A percentile compares a stretch with the other conserved stretches of the same genome.
Evolutionary conservation across 2,888 invertebrate species (phyloP).

Genomic region (Pristionchus fissidentatus): DNA sequence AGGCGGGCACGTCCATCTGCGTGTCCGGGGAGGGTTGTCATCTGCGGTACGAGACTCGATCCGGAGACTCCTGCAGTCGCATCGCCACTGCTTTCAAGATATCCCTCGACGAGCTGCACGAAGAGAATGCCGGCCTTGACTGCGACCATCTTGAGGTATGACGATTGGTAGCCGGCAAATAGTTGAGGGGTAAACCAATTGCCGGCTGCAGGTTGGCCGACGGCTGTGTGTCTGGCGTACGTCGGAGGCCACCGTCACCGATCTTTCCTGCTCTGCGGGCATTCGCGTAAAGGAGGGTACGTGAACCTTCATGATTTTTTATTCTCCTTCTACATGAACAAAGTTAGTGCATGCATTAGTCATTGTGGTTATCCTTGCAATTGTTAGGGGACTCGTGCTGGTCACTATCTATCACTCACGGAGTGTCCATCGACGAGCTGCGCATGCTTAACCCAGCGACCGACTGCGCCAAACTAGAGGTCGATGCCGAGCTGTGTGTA

Average conservation of each 20-base stretch:
- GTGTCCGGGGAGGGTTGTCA: not conserved
- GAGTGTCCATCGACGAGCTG: not conserved
- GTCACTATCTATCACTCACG: not conserved
- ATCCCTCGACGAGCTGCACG: not conserved
- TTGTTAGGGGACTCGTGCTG: constrained; percentile 5
- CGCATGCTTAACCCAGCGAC: not conserved
- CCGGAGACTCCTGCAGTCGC: not conserved
- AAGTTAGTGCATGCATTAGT: too few relatives aligned
- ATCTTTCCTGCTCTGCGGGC: not conserved
- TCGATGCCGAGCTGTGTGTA: not conserved
- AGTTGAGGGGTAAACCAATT: too few relatives aligned
- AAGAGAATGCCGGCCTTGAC: not conserved
- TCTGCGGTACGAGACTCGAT: not conserved
- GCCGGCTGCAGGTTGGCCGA: not conserved
- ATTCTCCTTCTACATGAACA: too few relatives aligned
- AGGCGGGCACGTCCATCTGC: not conserved
- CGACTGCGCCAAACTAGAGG: not conserved
- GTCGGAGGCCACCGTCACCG: not conserved
- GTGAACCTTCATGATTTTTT: too few relatives aligned
- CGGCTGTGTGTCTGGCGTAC: not conserved
- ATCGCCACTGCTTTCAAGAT: constrained; percentile 13
- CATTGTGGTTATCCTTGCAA: too few relatives aligned
- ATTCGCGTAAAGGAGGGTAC: not conserved
- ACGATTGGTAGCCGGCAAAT: too few relatives aligned
- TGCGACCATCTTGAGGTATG: not conserved